Evolutionary conservation across 2,888 invertebrate species (phyloP), one percentile per base, ranked within the genome.

Genomic region (Nyleta sp.): DNA sequence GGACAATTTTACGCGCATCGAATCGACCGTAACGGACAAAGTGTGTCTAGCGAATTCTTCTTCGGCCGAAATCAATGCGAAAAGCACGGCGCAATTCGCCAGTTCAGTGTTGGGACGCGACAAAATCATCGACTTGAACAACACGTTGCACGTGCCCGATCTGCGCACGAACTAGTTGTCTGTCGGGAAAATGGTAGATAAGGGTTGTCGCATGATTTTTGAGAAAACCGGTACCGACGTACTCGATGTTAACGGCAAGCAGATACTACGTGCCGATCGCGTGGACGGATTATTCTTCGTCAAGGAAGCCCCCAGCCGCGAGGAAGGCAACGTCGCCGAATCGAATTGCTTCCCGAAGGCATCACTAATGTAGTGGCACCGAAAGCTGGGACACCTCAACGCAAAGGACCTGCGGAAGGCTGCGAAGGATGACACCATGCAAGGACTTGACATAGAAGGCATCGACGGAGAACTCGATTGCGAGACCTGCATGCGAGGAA

Each of bases 401-500:
- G 2, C 46, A 10, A 18, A 48, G 10, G 46, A 57, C 11, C 10
- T 68, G 8, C 46, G 55, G 6, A 46, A 42, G 11, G 62, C 48
- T 5, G 18, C 11, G 10, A 46, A 38, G 11, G 62, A 35, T 2
- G 44, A 33, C 5, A 31, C 20, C 0, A 38, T 72, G 5, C 10
- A 24, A 24, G 72, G 72, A 6, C 7, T 62, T 0, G 10, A 50
- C 4, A 15, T 42, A 10, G 17, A n/a, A 2, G 44, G 50, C 40
- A 15, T 71, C 35, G 40, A 73, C 53, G 46, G 50, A 20, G 53
- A 70, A 2, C 24, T 65, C 11, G n/a, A 53, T 0, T 78, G 80
- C 55, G 79, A 81, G 20, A 10, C 53, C 8, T 80, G 79, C 40
- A 13, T 68, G 0, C 73, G 48, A 2, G 72, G 79, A 2, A 81